Conservation (phyloP, 2,797 vertebrate species). For the Poecilia velifera region DNA sequence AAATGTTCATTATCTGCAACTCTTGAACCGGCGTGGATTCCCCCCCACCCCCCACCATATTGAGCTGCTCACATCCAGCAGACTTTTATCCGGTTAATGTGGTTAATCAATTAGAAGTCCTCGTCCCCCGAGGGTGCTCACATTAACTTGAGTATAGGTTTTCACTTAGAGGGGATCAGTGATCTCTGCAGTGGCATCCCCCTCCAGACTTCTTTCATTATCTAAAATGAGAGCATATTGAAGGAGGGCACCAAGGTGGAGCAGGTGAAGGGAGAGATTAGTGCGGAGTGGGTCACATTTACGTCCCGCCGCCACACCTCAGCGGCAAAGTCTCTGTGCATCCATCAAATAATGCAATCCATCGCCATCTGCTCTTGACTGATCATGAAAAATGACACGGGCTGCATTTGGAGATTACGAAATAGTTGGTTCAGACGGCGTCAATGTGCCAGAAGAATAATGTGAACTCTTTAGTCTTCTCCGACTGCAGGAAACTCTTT, state of each 20-base stretch:
- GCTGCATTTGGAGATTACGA: slow-evolving; percentile 39
- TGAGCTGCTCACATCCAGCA: slow-evolving; percentile 69
- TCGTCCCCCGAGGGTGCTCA: slow-evolving; percentile 74
- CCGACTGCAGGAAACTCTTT: slow-evolving; percentile 53
- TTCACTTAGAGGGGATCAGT: slow-evolving; percentile 82
- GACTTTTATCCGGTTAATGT: slow-evolving; percentile 77
- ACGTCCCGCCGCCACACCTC: slow-evolving; percentile 51
- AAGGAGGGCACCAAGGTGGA: slow-evolving; percentile 70
- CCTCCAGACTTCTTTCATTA: slow-evolving; percentile 80
- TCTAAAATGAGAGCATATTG: slow-evolving; percentile 80
- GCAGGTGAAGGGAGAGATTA: slow-evolving; percentile 48
- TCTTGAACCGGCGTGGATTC: slow-evolving; percentile 45
- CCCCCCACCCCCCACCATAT: slow-evolving; percentile 34
- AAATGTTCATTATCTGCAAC: slow-evolving; percentile 62
- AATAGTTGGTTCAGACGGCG: slow-evolving; percentile 45
- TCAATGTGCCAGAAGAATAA: slow-evolving; percentile 36
- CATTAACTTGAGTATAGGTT: slow-evolving; percentile 84
- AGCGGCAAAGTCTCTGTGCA: slow-evolving; percentile 25
- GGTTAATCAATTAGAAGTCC: slow-evolving; percentile 82
- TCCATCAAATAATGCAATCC: slow-evolving; percentile 65
- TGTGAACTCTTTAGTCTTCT: slow-evolving; percentile 20
- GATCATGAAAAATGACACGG: slow-evolving; percentile 57
- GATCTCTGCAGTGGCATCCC: slow-evolving; percentile 77
- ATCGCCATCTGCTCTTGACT: slow-evolving; percentile 52
- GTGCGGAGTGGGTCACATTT: slow-evolving; percentile 61